A percentile compares a stretch with the other conserved stretches of the same genome.
These are phyloP conservation scores for Typhlichthys subterraneus DNA, from an alignment of 2,797 vertebrate species.

Conservation along the genomic window DNA sequence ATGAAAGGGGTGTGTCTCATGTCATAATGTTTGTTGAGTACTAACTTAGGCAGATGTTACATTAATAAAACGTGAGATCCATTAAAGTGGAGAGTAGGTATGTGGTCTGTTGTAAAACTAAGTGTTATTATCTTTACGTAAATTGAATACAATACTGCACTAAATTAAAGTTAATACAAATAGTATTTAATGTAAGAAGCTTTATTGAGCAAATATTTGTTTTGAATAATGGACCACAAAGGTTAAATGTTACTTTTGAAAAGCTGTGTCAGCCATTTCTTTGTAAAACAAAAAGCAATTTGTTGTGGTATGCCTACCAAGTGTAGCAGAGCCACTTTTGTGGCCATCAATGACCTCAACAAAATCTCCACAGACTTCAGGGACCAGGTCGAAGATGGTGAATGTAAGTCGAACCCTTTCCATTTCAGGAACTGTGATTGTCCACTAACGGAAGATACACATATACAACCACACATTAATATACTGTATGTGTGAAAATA, in stretches of 20 bases:
- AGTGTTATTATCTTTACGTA: too few relatives aligned
- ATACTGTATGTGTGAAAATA: not conserved
- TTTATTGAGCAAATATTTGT: too few relatives aligned
- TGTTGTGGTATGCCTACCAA: slow-evolving; percentile 50
- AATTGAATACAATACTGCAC: too few relatives aligned
- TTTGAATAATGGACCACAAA: not conserved
- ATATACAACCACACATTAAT: not conserved
- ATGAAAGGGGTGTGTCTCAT: too few relatives aligned
- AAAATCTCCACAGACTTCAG: slow-evolving; percentile 75
- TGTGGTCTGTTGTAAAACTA: too few relatives aligned
- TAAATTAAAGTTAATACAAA: too few relatives aligned
- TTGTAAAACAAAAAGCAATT: not conserved
- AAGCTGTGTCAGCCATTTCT: not conserved
- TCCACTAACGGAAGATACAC: slow-evolving; percentile 69
- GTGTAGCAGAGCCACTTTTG: slow-evolving; percentile 41
- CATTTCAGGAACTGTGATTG: slow-evolving; percentile 69
- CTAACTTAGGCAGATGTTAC: too few relatives aligned
- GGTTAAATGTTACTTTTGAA: not conserved
- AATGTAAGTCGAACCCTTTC: slow-evolving; percentile 73
- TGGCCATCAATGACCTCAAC: slow-evolving; percentile 75
- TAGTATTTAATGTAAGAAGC: too few relatives aligned
- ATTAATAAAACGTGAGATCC: too few relatives aligned
- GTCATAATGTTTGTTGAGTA: too few relatives aligned
- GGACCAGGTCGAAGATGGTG: slow-evolving; percentile 74
- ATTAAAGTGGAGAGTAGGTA: too few relatives aligned